Evolutionary conservation across 1,140 invertebrate genomes (phyloP).

Genomic region (Bradynema listronoti): DNA sequence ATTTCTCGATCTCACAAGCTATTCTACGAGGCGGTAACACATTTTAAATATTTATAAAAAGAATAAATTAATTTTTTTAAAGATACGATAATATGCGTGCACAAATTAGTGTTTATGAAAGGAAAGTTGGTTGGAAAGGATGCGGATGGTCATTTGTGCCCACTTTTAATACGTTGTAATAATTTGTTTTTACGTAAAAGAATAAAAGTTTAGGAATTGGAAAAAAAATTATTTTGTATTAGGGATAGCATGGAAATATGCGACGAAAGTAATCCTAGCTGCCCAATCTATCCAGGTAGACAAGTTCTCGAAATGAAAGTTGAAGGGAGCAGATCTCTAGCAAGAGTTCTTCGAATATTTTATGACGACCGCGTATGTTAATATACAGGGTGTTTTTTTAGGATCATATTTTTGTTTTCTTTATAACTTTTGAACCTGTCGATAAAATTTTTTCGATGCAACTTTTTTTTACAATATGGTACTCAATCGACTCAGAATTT

Average conservation of each 20-base stretch:
- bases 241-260: slow-evolving; percentile 35
- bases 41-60: slow-evolving; percentile 3
- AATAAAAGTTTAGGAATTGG: no score
- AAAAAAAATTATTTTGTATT: slow-evolving; percentile 19
- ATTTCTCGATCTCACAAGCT: slow-evolving; percentile 34
- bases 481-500: no score
- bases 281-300: slow-evolving; percentile 18
- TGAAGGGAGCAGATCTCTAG: slow-evolving; percentile 22
- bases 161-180: slow-evolving; percentile 35
- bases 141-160: slow-evolving; percentile 31
- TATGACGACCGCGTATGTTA: slow-evolving; percentile 30
- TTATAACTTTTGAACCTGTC: no score
- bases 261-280: slow-evolving; percentile 18
- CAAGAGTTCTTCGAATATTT: slow-evolving; percentile 28
- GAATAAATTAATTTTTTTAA: background rate
- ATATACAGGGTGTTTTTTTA: no score
- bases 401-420: no score
- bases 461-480: no score
- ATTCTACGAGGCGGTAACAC: slow-evolving; percentile 23
- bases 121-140: slow-evolving; percentile 32
- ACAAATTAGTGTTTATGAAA: slow-evolving; percentile 27
- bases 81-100: slow-evolving; percentile 35
- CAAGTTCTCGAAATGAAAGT: slow-evolving; percentile 20
- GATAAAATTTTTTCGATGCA: no score
- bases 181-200: background rate